These are phyloP conservation scores for Bombus polaris DNA, from an alignment of 1,140 invertebrate genomes.

Conservation along the genomic window DNA sequence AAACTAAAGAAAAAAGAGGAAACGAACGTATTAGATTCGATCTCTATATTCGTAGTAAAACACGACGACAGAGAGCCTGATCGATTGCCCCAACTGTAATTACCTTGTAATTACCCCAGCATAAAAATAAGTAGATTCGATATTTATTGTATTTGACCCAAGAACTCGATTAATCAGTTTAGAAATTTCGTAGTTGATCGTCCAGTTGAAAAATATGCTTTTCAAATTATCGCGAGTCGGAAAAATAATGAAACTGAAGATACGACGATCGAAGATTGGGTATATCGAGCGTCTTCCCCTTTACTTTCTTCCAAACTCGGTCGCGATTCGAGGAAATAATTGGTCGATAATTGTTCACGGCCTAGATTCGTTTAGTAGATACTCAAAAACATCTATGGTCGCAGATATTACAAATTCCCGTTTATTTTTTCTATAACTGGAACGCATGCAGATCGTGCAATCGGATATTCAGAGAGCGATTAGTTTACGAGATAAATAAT, in stretches of 20 bases:
- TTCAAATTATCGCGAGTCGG: not conserved
- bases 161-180: no score
- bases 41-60: not conserved
- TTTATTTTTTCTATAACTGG: not conserved
- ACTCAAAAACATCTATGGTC: not conserved
- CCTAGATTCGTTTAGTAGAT: not conserved
- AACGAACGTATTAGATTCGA: not conserved
- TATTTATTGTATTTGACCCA: not conserved
- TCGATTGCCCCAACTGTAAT: not conserved
- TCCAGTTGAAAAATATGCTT: no score
- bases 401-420: not conserved
- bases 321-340: not conserved
- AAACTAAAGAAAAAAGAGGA: not conserved
- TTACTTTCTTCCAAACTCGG: not conserved
- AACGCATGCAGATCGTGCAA: conserved; percentile 20
- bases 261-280: not conserved
- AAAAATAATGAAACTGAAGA: not conserved
- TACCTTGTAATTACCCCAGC: not conserved
- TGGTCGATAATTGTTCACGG: not conserved
- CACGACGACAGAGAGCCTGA: not conserved
- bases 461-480: conserved; percentile 36
- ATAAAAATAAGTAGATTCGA: not conserved
- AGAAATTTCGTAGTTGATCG: no score
- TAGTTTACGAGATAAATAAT: conserved; percentile 28
- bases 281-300: not conserved